Evolutionary conservation across 2,888 invertebrate species (phyloP), one percentile per base, ranked within the genome.

Genomic region (Tridacna gigas): DNA sequence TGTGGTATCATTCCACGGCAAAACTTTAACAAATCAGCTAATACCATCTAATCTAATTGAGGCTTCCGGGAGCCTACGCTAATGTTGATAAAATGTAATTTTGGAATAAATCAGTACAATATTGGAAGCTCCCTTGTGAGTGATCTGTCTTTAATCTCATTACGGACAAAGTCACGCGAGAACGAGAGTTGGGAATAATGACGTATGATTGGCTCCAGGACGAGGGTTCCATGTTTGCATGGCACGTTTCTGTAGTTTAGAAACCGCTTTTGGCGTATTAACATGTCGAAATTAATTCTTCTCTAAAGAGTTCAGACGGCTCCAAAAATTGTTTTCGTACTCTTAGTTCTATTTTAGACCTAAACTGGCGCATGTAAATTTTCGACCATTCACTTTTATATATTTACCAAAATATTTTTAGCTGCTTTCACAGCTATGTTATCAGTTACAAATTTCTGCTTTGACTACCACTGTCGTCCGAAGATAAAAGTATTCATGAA

Each of bases 31-130:
- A 79, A 66, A 66, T 79, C 51, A 74, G 48, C 45, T 67, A 74
- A 66, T 74, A 71, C 63, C 73, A 73, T 78, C 26, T 79, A 45
- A 66, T 37, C 60, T 74, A 79, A 79, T 74, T 79, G 74, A 48
- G 5, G 37, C 22, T 28, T 65, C 74, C 22, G 47, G 48, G 48
- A 51, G 63, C 69, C 67, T 69, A 75, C 47, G n/a, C 75, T 56
- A 74, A 67, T 80, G 66, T 74, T 80, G 74, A 80, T 80, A 67
- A 75, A 79, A 80, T 80, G 67, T 74, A 74, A 79, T 66, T 75
- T 80, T 75, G 26, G 60, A 80, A 78, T 75, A 80, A 75, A 75
- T 80, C 80, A 67, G 75, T 28, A 66, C 60, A 48, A 56, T 69
- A 69, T 67, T 67, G 67, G n/a, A 25, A 25, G 47, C 65, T 75